These are phyloP conservation scores for Sycophila texana DNA, from an alignment of 2,888 invertebrate species.

Conservation along the genomic window DNA sequence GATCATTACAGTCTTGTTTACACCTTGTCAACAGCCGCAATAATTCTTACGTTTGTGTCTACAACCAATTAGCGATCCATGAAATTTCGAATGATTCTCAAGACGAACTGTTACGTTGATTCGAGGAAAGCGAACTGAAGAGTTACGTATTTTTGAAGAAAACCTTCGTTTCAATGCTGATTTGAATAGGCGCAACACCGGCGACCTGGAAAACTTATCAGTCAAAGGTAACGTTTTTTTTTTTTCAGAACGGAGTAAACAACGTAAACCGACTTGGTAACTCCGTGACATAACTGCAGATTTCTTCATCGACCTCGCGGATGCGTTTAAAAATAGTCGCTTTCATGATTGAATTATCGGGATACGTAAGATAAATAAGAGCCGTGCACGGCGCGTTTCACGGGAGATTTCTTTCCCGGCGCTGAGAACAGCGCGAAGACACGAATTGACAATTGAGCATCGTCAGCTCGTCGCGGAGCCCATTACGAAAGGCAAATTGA, in stretches of 20 bases:
- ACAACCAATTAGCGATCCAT: too few species aligned
- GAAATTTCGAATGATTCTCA: too few species aligned
- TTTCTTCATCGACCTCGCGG: background rate
- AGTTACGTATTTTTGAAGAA: too few species aligned
- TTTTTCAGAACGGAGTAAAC: constrained; percentile 8
- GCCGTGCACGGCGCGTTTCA: constrained; percentile 18
- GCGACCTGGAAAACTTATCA: background rate
- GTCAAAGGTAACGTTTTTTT: constrained; percentile 26
- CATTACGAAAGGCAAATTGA: constrained; percentile 40
- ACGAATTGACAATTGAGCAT: constrained; percentile 32
- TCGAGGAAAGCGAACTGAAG: too few species aligned
- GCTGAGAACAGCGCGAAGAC: constrained; percentile 22
- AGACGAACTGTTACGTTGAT: too few species aligned
- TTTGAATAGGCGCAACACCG: too few species aligned
- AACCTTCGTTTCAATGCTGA: too few species aligned
- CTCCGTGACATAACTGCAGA: constrained; percentile 19
- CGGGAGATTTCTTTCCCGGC: constrained; percentile 31
- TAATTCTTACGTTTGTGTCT: too few species aligned
- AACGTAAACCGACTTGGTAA: too few species aligned
- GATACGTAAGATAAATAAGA: constrained; percentile 14
- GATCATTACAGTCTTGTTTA: too few species aligned
- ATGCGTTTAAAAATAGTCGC: constrained; percentile 9
- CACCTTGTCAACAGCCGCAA: too few species aligned
- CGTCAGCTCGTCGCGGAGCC: background rate
- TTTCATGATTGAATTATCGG: constrained; percentile 45